Conservation (phyloP, 2,113 vertebrate species). For the Xenopus borealis region DNA sequence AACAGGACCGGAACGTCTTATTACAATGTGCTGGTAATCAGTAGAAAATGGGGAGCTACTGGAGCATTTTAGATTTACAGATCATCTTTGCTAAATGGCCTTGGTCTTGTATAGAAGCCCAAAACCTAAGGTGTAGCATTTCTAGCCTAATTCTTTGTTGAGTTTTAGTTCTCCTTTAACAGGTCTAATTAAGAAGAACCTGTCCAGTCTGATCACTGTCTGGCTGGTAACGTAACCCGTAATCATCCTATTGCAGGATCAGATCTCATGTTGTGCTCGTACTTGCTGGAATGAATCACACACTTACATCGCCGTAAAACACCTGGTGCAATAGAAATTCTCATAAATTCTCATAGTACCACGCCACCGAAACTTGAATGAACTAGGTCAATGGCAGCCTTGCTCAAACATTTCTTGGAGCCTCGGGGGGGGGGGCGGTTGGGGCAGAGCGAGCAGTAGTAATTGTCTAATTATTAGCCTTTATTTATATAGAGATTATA, state of each 20-base stretch:
- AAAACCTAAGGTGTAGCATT: too few relatives aligned
- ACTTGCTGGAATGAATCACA: slow-evolving; percentile 6
- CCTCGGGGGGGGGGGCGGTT: slow-evolving; percentile 27
- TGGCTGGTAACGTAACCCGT: not conserved
- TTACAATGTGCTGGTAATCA: too few relatives aligned
- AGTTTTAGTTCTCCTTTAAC: too few relatives aligned
- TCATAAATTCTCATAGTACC: not conserved
- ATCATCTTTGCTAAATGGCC: too few relatives aligned
- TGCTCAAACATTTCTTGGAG: not conserved
- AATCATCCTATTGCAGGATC: not conserved
- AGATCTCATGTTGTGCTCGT: not conserved
- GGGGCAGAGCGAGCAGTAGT: not conserved
- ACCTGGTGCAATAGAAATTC: not conserved
- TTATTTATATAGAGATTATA: not conserved
- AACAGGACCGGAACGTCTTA: too few relatives aligned
- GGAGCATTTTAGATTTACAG: too few relatives aligned
- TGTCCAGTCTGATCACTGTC: too few relatives aligned
- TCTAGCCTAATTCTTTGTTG: too few relatives aligned
- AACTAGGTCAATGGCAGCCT: slow-evolving; percentile 31
- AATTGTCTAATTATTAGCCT: not conserved
- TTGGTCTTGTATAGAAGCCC: too few relatives aligned
- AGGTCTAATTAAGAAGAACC: too few relatives aligned
- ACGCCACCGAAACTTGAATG: slow-evolving; percentile 6
- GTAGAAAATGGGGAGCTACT: too few relatives aligned
- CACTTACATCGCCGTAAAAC: not conserved